Evolutionary conservation across 2,797 vertebrate genomes (phyloP), one percentile per base, ranked within the genome.

Genomic region (Hylomyscus alleni): DNA sequence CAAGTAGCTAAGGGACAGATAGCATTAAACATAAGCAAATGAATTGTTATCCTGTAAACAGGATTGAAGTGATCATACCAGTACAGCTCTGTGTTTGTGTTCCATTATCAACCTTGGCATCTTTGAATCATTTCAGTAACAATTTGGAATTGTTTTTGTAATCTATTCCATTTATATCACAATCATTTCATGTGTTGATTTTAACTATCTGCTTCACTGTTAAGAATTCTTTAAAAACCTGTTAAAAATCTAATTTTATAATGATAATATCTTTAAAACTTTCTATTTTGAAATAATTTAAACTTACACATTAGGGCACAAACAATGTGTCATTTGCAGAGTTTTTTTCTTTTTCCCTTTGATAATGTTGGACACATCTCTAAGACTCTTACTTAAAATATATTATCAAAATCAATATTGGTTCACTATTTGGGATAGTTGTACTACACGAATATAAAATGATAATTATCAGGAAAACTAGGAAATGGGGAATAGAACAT

Each of bases 101-200:
- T 88, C 26, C 29, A 9, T 67, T 52, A 22, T 84, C 26, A 83
- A 31, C 6, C 15, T 54, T 62, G 52, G 6, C 17, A 80, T 93
- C 37, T 90, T 93, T 93, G 47, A 93, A 60, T 94, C 50, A 44
- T 67, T 96, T 40, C 92, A 83, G 15, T 67, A 91, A 73, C 40
- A 73, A 90, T 56, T 65, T 69, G n/a, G 67, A 93, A 80, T 52
- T 62, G 2, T 65, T 93, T 89, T 15, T 95, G 3, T 96, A 73
- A 56, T 92, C 1, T 89, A 2, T 86, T 3, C 26, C 7, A 62
- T 87, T 87, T 88, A 40, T 89, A 3, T 86, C 81, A 40, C 22
- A 78, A 24, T 44, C 65, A 15, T 62, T 90, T 1, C 44, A 69
- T 72, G 22, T 69, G 31, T 86, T 86, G 47, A 24, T n/a, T 69